Evolutionary conservation across 1,140 invertebrate genomes (phyloP).

Genomic region (Pachyrhynchus sulphureomaculatus): DNA sequence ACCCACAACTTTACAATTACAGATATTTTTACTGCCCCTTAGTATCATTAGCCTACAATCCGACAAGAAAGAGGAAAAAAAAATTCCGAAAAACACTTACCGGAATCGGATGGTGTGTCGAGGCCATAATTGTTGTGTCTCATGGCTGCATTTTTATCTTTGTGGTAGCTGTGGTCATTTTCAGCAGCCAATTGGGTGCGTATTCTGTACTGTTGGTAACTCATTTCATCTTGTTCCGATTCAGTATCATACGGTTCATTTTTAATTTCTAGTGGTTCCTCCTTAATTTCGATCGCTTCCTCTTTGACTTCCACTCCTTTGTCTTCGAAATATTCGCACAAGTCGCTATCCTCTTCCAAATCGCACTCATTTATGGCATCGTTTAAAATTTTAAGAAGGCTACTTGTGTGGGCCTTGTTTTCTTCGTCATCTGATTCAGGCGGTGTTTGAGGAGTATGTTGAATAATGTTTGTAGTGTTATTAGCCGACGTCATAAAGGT

Average conservation of each 20-base stretch:
- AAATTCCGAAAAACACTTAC: too few relatives aligned
- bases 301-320: constrained; percentile 45
- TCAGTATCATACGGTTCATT: constrained; percentile 28
- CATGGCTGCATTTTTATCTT: constrained; percentile 56
- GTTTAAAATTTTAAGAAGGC: constrained; percentile 36
- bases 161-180: constrained; percentile 71
- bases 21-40: too few relatives aligned
- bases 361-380: constrained; percentile 42
- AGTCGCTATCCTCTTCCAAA: constrained; percentile 34
- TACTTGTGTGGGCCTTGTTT: constrained; percentile 29
- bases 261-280: constrained; percentile 41
- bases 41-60: too few relatives aligned
- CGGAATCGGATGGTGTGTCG: constrained; percentile 83
- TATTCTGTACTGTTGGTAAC: constrained; percentile 38
- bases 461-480: not conserved
- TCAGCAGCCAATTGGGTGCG: constrained; percentile 34
- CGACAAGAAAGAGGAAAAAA: too few relatives aligned
- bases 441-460: constrained; percentile 43
- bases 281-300: constrained; percentile 40
- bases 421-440: constrained; percentile 51
- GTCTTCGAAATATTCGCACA: constrained; percentile 37
- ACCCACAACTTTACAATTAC: too few relatives aligned
- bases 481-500: not conserved
- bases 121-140: constrained; percentile 62
- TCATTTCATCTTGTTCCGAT: constrained; percentile 36